phyloP scores from a whole-genome alignment of 2,888 invertebrate genomes.

The Megaustenia siamemsis region DNA sequence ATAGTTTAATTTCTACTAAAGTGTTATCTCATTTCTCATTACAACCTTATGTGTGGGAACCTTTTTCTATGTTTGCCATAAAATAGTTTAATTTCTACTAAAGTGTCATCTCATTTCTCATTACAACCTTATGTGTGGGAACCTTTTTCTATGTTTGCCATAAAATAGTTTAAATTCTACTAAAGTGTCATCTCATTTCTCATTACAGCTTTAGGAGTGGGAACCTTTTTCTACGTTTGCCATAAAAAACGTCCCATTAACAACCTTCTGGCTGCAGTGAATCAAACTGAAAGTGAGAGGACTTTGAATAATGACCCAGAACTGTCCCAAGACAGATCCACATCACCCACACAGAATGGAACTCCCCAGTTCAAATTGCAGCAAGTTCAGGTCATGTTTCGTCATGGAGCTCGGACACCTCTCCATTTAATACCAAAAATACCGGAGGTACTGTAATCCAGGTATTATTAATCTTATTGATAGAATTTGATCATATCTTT shows the following conservation, averaged over 20 bases:
- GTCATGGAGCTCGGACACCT: slow-evolving; percentile 74
- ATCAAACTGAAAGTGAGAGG: background rate
- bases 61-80: too few species aligned
- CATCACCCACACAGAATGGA: background rate
- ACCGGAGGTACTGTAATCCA: slow-evolving; percentile 58
- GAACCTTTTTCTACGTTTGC: slow-evolving; percentile 14
- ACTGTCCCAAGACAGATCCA: background rate
- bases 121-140: too few species aligned
- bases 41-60: too few species aligned
- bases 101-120: too few species aligned
- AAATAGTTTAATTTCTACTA: too few species aligned
- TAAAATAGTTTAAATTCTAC: background rate
- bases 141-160: too few species aligned
- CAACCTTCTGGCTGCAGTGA: slow-evolving; percentile 2
- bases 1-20: too few species aligned
- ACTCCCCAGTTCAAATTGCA: slow-evolving; percentile 60
- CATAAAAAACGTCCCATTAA: background rate
- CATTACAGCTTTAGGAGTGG: slow-evolving; percentile 25
- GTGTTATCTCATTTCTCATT: too few species aligned
- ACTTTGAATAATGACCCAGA: background rate
- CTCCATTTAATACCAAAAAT: slow-evolving; percentile 60
- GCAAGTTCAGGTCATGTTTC: slow-evolving; percentile 72
- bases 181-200: too few species aligned
- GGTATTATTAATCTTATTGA: slow-evolving; percentile 2
- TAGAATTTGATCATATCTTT: background rate